Evolutionary conservation across 2,888 invertebrate species (phyloP).

Genomic region (Xylocampa areola): DNA sequence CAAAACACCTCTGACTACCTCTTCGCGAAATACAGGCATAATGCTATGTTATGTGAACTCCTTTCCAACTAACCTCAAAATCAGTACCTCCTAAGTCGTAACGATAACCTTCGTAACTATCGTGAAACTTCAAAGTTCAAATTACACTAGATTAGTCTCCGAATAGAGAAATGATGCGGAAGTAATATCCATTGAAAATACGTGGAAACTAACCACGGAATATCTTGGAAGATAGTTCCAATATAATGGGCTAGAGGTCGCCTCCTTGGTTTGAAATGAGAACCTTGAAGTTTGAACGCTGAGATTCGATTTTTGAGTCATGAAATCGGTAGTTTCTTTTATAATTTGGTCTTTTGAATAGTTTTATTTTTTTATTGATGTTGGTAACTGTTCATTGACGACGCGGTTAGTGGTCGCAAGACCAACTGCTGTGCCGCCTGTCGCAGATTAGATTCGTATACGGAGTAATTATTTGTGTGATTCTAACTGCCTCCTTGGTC

Average conservation of each 20-base stretch:
- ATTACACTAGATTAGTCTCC: constrained; percentile 20
- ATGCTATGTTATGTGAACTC: too few relatives aligned
- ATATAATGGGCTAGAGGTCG: neutral
- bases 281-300: neutral
- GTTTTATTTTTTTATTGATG: too few relatives aligned
- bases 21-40: too few relatives aligned
- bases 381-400: too few relatives aligned
- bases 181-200: constrained; percentile 27
- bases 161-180: constrained; percentile 20
- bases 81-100: constrained; percentile 2
- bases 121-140: constrained; percentile 26
- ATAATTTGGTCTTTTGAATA: too few relatives aligned
- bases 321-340: neutral
- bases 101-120: constrained; percentile 25
- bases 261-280: neutral
- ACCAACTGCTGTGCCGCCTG: too few relatives aligned
- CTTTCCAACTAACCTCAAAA: too few relatives aligned
- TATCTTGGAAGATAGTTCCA: neutral
- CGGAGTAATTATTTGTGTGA: too few relatives aligned
- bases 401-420: too few relatives aligned
- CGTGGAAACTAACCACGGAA: constrained; percentile 9
- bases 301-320: neutral
- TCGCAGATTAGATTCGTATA: too few relatives aligned
- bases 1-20: too few relatives aligned
- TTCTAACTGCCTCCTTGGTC: too few relatives aligned